Base-by-base conservation (phyloP, 2,113 vertebrate genomes). In the Myocastor coypus region DNA sequence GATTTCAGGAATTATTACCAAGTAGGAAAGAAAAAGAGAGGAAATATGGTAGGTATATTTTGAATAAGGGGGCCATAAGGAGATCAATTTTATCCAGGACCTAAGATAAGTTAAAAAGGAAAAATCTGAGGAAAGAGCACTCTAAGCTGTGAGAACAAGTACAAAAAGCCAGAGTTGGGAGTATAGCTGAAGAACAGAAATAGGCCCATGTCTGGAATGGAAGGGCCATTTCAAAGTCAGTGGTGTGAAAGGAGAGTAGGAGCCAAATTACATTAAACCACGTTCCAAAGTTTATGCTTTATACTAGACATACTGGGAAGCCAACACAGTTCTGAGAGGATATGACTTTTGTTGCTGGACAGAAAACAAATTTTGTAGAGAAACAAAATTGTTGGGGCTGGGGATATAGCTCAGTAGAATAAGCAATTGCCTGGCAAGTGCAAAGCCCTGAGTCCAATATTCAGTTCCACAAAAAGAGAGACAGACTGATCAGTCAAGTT, bases 51-150 rank as follows among this genome's bases (percentile, higher is more conserved):
- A 52, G 75, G 46, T 88, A 5, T 42, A 50, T 66, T 94, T 93
- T 93, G 57, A 89, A 7, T 37, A 68, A 12, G 5, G 87, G 20
- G 20, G 30, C 7, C 37, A 20, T 92, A 61, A 89, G 14, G 32
- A 82, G 68, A 55, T 61, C 68, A 92, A 92, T 92, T 26, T 92
- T 75, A 94, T 37, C 7, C 83, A 37, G 93, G 50, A 89, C 40
- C 22, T 85, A 87, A 84, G 32, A 68, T 37, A 85, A 37, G 95
- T 89, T 96, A 93, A 37, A 5, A 87, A 88, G 32, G 42, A 91
- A 57, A 91, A 57, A 63, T 52, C 32, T 32, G 69, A 94, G 61
- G 37, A 83, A 92, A 87, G 9, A 89, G 19, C 46, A 75, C 40
- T 82, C 42, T 42, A 69, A 42, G 13, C 13, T 26, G 37, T 78